phyloP scores from a whole-genome alignment of 2,113 vertebrate species.

The Periophthalmus modestus region DNA sequence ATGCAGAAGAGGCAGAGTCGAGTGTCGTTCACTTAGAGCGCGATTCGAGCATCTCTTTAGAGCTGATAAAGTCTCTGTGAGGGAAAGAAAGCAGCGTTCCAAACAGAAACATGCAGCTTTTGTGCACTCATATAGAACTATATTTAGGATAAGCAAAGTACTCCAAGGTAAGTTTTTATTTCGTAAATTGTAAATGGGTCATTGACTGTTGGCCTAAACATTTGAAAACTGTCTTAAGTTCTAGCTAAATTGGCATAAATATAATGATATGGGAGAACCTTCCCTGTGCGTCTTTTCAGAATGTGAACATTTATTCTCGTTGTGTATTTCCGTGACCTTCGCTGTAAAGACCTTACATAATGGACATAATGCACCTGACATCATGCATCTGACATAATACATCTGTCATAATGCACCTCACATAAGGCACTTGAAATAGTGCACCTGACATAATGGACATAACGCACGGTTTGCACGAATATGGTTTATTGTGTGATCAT shows the following conservation, averaged over 20 bases:
- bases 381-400: no score
- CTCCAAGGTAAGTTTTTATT: not conserved
- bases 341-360: constrained; percentile 9
- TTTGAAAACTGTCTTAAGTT: not conserved
- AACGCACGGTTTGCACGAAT: no score
- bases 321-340: not conserved
- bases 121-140: not conserved
- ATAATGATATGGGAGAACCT: not conserved
- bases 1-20: not conserved
- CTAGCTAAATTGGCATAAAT: not conserved
- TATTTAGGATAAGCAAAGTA: not conserved
- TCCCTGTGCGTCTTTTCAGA: not conserved
- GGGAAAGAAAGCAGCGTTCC: not conserved
- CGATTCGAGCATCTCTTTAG: not conserved
- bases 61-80: not conserved
- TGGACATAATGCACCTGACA: not conserved
- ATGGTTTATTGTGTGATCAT: constrained; percentile 41
- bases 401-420: no score
- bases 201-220: not conserved
- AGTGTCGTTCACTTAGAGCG: not conserved
- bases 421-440: no score
- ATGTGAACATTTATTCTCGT: not conserved
- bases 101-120: not conserved
- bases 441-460: no score
- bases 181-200: not conserved